A percentile compares a stretch with the other conserved stretches of the same genome.
These are phyloP conservation scores for Ennomos quercinarius DNA, from an alignment of 2,888 invertebrate species.

Conservation along the genomic window DNA sequence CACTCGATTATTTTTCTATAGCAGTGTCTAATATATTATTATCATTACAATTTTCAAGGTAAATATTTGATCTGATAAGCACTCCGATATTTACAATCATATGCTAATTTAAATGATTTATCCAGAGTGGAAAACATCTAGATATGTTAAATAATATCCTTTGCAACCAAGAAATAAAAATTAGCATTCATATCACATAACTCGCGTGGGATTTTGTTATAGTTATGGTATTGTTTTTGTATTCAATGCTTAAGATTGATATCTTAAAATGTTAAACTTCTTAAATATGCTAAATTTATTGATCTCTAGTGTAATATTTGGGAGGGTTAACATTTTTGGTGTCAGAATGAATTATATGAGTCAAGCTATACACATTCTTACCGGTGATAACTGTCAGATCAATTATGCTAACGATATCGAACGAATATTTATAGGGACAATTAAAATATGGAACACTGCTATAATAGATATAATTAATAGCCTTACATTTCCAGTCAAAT, in stretches of 20 bases:
- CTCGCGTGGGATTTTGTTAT: slow-evolving; percentile 23
- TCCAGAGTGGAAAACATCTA: slow-evolving; percentile 7
- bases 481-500: no score
- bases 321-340: slow-evolving; percentile 4
- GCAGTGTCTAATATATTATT: background rate
- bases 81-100: background rate
- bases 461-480: no score
- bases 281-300: slow-evolving; percentile 26
- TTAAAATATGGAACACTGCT: no score
- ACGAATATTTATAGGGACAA: no score
- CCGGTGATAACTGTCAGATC: slow-evolving; percentile 1
- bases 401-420: slow-evolving; percentile 4
- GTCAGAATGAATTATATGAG: slow-evolving; percentile 7
- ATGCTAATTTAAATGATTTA: slow-evolving; percentile 16
- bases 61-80: background rate
- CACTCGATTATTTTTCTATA: background rate
- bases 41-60: no score
- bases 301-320: slow-evolving; percentile 9
- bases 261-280: slow-evolving; percentile 23
- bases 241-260: slow-evolving; percentile 19
- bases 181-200: slow-evolving; percentile 26
- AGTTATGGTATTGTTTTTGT: slow-evolving; percentile 23
- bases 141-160: slow-evolving; percentile 12
- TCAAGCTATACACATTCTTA: background rate
- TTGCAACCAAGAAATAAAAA: slow-evolving; percentile 1